These are phyloP conservation scores for Trichacis sp. DNA, from an alignment of 2,888 invertebrate genomes.

Conservation along the genomic window DNA sequence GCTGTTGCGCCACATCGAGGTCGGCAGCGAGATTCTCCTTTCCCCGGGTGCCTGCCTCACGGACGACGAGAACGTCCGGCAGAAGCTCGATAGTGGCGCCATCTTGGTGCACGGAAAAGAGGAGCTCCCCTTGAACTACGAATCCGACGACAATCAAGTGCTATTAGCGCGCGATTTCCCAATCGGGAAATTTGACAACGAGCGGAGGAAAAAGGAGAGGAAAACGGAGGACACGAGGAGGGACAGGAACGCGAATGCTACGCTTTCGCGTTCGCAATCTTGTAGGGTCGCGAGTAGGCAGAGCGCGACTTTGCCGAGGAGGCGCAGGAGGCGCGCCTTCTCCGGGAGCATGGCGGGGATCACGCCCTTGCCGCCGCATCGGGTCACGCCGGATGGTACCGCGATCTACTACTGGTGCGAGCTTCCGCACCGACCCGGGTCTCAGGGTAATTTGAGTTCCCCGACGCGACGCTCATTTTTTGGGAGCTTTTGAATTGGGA, in stretches of 20 bases:
- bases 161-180: background rate
- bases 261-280: constrained; percentile 41
- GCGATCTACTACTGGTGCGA: constrained; percentile 91
- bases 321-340: constrained; percentile 58
- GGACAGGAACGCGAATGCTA: constrained; percentile 36
- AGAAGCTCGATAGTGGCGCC: constrained; percentile 71
- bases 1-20: constrained; percentile 61
- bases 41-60: constrained; percentile 61
- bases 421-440: constrained; percentile 72
- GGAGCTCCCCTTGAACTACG: constrained; percentile 74
- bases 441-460: constrained; percentile 65
- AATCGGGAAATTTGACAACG: constrained; percentile 33
- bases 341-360: constrained; percentile 58
- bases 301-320: constrained; percentile 64
- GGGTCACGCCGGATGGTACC: constrained; percentile 85
- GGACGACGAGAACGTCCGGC: constrained; percentile 64
- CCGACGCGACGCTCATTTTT: too few species aligned
- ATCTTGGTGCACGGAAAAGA: constrained; percentile 76
- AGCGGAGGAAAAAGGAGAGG: constrained; percentile 13
- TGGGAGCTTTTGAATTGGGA: too few species aligned
- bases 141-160: constrained; percentile 46
- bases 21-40: constrained; percentile 64
- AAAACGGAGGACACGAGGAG: constrained; percentile 13
- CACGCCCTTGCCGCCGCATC: constrained; percentile 75
- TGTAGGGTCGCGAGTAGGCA: constrained; percentile 50